Base-by-base conservation (phyloP, 2,113 vertebrate species). In the Daphoenositta chrysoptera region DNA sequence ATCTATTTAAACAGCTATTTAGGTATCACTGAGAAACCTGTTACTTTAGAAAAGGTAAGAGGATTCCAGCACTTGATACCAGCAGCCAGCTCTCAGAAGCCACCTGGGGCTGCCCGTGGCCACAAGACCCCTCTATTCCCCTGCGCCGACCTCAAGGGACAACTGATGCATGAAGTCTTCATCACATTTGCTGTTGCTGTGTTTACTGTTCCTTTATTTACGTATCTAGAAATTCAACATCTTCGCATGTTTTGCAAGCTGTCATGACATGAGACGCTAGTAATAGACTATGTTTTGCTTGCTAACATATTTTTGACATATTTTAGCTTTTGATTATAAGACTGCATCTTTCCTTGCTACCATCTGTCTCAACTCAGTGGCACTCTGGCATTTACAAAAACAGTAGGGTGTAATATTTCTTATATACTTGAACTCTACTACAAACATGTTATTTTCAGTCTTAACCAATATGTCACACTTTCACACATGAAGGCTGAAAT, bases 241-340 rank as follows among this genome's bases (percentile, higher is more conserved):
- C 94, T 94, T 95, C 95, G 95, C 95, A 75, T 98, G 98, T 98
- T 98, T 98, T 98, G 98, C 98, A 98, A 98, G 97, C 98, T 98
- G 98, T 98, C 97, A 96, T 96, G 98, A 98, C 97, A 97, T 93
- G 93, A 96, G 96, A 98, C 50, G 54, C 96, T 95, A 90, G 96
- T 97, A 98, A 98, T 97, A 96, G 88, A 97, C 96, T 97, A 51
- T 97, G 95, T 97, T 98, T 98, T 98, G 97, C 97, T 98, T 96
- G 96, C 97, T 98, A 98, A 98, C 98, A 98, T 98, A 98, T 98
- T 98, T 98, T 93, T 98, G 98, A 98, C 98, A 97, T 98, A 98
- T 98, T 98, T 98, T 97, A 98, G 98, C 96, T 98, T 98, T 97
- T 97, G 98, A 98, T 98, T 97, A 95, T 98, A 98, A 98, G 97